phyloP scores from a whole-genome alignment of 2,797 vertebrate genomes.

The Muscicapa comitata region DNA sequence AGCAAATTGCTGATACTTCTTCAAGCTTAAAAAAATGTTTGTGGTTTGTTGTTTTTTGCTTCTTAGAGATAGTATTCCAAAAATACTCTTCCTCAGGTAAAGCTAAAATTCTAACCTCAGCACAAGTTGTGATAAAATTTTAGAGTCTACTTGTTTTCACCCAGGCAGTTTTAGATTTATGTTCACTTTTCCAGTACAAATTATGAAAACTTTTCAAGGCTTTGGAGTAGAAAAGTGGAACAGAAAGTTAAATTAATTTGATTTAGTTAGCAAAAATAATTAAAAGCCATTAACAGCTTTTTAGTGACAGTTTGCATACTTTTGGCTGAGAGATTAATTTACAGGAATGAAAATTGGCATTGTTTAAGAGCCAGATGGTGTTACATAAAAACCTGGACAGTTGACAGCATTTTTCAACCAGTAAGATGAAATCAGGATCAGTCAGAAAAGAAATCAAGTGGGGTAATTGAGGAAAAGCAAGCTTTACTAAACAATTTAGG shows the following conservation, averaged over 20 bases:
- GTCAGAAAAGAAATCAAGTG: background rate
- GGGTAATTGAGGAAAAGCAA: background rate
- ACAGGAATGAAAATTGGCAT: slow-evolving; percentile 29
- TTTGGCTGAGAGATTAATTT: background rate
- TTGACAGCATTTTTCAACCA: background rate
- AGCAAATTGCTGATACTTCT: background rate
- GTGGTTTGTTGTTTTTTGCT: background rate
- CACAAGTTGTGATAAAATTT: background rate
- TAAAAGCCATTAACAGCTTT: background rate
- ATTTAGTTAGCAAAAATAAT: background rate
- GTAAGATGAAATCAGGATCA: background rate
- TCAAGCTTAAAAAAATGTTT: background rate
- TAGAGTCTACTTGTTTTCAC: background rate
- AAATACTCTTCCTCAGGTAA: background rate
- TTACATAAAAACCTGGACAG: slow-evolving; percentile 35
- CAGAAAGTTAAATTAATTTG: background rate
- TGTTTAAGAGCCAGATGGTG: slow-evolving; percentile 15
- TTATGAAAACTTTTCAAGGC: background rate
- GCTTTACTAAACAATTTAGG: background rate
- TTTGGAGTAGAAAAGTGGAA: background rate
- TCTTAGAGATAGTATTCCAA: background rate
- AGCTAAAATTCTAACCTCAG: background rate
- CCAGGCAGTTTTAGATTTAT: background rate
- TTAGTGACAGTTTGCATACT: background rate
- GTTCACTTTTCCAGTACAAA: background rate